Percentiles rank a stretch among this genome's conserved stretches.
Evolutionary conservation across 2,888 invertebrate species (phyloP).

Genomic region (Drosophila kanekoi): DNA sequence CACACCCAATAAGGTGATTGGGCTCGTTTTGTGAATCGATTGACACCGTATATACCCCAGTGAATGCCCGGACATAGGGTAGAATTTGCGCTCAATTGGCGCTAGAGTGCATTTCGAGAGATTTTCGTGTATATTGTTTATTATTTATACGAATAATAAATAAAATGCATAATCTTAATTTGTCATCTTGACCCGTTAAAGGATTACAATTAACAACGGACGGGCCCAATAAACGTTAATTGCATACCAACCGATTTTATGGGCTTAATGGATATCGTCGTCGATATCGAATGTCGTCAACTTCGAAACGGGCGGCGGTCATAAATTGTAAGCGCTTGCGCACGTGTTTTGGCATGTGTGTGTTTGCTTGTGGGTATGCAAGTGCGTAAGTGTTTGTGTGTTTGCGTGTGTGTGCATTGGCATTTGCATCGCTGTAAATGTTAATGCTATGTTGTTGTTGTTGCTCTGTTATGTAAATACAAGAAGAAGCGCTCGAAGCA

Average conservation of each 20-base stretch:
- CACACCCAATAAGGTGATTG: constrained; percentile 56
- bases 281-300: constrained; percentile 75
- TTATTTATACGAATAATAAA: constrained; percentile 71
- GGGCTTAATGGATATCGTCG: constrained; percentile 81
- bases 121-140: constrained; percentile 17
- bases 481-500: constrained; percentile 2
- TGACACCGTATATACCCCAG: constrained; percentile 39
- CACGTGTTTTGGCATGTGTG: constrained; percentile 59
- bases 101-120: constrained; percentile 19
- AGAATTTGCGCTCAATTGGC: constrained; percentile 13
- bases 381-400: constrained; percentile 11
- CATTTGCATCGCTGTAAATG: constrained; percentile 65
- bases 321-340: constrained; percentile 67
- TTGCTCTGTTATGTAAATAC: constrained; percentile 12
- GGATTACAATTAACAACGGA: constrained; percentile 70
- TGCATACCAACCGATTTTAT: constrained; percentile 81
- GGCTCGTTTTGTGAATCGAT: constrained; percentile 13
- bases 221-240: constrained; percentile 78
- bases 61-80: neutral
- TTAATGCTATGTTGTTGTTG: constrained; percentile 34
- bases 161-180: constrained; percentile 71
- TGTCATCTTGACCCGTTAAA: constrained; percentile 75
- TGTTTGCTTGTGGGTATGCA: constrained; percentile 44
- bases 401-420: constrained; percentile 45
- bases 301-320: constrained; percentile 57